Conservation (phyloP, 2,888 invertebrate genomes). For the Poecilus cupreus region DNA sequence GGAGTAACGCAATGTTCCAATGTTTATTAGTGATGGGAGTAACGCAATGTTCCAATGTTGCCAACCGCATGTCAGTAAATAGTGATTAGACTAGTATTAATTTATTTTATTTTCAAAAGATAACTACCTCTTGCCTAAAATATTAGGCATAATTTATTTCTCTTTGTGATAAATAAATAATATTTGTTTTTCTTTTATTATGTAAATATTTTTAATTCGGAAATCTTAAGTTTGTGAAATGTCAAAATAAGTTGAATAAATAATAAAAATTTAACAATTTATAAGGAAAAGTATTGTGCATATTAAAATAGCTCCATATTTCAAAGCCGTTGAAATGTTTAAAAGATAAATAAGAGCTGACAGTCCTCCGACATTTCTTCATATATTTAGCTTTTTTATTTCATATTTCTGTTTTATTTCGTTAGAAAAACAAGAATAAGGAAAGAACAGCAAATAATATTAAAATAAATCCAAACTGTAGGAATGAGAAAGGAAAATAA, state of each 20-base stretch:
- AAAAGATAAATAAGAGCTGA: conserved; percentile 18
- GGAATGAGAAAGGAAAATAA: neutral
- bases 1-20: too few species aligned
- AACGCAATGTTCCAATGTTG: too few species aligned
- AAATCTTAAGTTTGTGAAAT: too few species aligned
- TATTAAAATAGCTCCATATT: conserved; percentile 27
- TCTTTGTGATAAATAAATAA: too few species aligned
- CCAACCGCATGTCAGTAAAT: too few species aligned
- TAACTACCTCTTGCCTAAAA: too few species aligned
- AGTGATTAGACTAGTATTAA: too few species aligned
- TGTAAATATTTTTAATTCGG: too few species aligned
- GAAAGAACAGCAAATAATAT: conserved; percentile 5
- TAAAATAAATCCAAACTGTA: neutral
- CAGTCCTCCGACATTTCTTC: neutral
- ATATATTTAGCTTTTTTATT: neutral
- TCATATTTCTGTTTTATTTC: neutral
- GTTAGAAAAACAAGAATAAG: neutral
- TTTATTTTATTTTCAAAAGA: too few species aligned
- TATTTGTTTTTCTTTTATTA: too few species aligned
- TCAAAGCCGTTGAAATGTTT: neutral
- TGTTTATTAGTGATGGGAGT: too few species aligned
- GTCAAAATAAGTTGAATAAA: neutral
- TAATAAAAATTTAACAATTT: neutral
- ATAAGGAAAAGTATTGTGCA: conserved; percentile 9
- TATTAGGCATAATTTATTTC: too few species aligned